Conservation (phyloP, 2,888 invertebrate genomes). For the Drosophila leonis region DNA sequence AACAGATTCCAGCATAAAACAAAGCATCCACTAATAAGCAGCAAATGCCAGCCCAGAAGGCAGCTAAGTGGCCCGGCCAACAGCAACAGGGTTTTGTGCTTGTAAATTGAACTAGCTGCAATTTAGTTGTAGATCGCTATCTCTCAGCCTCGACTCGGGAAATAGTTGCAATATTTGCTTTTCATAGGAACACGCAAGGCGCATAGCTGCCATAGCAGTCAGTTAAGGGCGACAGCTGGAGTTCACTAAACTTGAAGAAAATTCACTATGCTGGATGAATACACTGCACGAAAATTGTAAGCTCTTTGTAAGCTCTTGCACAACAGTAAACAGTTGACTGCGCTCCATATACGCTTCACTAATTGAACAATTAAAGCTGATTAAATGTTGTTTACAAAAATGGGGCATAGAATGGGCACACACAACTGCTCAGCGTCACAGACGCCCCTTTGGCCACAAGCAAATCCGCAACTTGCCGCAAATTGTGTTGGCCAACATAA, state of each 20-base stretch:
- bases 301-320: conserved; percentile 5
- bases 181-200: conserved; percentile 55
- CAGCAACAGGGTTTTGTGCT: conserved; percentile 43
- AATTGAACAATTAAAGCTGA: conserved; percentile 72
- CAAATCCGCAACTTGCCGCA: conserved; percentile 55
- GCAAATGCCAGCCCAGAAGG: conserved; percentile 49
- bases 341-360: conserved; percentile 50
- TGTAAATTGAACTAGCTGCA: conserved; percentile 70
- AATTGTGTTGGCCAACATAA: conserved; percentile 44
- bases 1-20: conserved; percentile 49
- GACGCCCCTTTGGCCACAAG: conserved; percentile 46
- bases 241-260: conserved; percentile 56
- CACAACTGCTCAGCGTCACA: conserved; percentile 5
- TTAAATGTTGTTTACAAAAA: conserved; percentile 54
- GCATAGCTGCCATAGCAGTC: conserved; percentile 39
- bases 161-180: conserved; percentile 63
- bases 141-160: conserved; percentile 19
- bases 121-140: conserved; percentile 67
- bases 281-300: conserved; percentile 9
- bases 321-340: conserved; percentile 12
- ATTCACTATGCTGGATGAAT: not conserved
- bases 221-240: conserved; percentile 28
- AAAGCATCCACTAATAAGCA: conserved; percentile 59
- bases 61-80: conserved; percentile 31
- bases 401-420: conserved; percentile 60